These are phyloP conservation scores for Sphecodes monilicornis DNA, from an alignment of 2,888 invertebrate species.

Conservation along the genomic window DNA sequence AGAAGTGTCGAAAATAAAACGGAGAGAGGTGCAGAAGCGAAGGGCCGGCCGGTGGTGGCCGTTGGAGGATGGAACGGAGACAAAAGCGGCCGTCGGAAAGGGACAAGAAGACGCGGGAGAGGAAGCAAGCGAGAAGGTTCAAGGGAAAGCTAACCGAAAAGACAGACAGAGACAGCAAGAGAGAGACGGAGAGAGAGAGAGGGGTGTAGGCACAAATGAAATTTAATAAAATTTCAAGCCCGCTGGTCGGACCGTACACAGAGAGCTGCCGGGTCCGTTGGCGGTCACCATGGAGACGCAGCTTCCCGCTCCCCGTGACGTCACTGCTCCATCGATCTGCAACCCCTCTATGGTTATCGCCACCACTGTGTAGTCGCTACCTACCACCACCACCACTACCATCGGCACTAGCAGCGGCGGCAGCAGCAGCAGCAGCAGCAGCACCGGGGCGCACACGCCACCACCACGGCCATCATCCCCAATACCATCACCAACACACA, in stretches of 20 bases:
- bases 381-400: conserved; percentile 53
- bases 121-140: neutral
- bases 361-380: conserved; percentile 67
- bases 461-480: neutral
- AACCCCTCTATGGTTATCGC: conserved; percentile 75
- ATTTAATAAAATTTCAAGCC: conserved; percentile 83
- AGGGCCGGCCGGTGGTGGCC: conserved; percentile 19
- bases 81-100: conserved; percentile 28
- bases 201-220: conserved; percentile 70
- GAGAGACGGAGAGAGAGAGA: conserved; percentile 14
- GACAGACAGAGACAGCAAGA: neutral
- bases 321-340: conserved; percentile 84
- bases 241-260: conserved; percentile 73
- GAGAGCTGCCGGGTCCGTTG: conserved; percentile 82
- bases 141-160: neutral
- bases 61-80: conserved; percentile 34
- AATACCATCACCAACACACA: conserved; percentile 53
- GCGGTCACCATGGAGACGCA: conserved; percentile 84
- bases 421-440: conserved; percentile 28
- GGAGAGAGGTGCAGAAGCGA: conserved; percentile 7
- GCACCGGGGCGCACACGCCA: neutral
- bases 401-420: conserved; percentile 38
- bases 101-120: neutral
- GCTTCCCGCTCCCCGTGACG: conserved; percentile 83
- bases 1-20: conserved; percentile 54